Evolutionary conservation across 2,888 invertebrate species (phyloP).

Genomic region (Phyllotreta striolata): DNA sequence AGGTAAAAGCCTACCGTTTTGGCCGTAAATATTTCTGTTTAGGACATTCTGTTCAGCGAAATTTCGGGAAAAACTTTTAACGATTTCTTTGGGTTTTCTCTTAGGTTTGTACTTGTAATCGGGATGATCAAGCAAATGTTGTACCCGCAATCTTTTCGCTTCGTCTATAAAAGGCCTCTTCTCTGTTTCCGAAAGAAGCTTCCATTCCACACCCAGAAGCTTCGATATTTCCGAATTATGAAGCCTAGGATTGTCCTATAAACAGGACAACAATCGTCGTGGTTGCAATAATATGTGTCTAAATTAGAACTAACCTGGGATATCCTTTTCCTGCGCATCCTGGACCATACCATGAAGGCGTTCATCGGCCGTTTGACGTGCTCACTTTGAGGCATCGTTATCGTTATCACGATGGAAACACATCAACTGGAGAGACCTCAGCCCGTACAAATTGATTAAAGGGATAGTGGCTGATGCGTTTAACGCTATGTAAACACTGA

Average conservation of each 20-base stretch:
- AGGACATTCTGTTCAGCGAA: constrained; percentile 36
- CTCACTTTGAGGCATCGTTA: constrained; percentile 44
- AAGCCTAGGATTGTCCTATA: constrained; percentile 80
- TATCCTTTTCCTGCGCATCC: constrained; percentile 81
- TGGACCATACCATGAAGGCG: constrained; percentile 89
- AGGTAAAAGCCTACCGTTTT: constrained; percentile 32
- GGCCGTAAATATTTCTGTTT: constrained; percentile 42
- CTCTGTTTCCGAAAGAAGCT: constrained; percentile 77
- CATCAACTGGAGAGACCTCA: constrained; percentile 9
- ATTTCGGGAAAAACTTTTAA: constrained; percentile 27
- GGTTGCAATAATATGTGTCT: background rate
- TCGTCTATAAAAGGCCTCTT: constrained; percentile 90
- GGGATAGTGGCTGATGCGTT: constrained; percentile 52
- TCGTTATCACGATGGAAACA: constrained; percentile 40
- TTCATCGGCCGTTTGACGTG: constrained; percentile 86
- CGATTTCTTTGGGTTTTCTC: constrained; percentile 53
- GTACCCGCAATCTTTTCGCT: constrained; percentile 69
- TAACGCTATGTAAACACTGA: constrained; percentile 60
- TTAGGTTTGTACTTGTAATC: constrained; percentile 60
- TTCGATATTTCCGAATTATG: constrained; percentile 85
- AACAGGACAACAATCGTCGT: background rate
- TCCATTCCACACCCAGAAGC: constrained; percentile 85
- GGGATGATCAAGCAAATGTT: constrained; percentile 61
- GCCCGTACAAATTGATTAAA: constrained; percentile 43
- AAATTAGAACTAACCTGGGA: constrained; percentile 60